Evolutionary conservation across 2,797 vertebrate species (phyloP).

Genomic region (Xiphorhynchus erythropygius): DNA sequence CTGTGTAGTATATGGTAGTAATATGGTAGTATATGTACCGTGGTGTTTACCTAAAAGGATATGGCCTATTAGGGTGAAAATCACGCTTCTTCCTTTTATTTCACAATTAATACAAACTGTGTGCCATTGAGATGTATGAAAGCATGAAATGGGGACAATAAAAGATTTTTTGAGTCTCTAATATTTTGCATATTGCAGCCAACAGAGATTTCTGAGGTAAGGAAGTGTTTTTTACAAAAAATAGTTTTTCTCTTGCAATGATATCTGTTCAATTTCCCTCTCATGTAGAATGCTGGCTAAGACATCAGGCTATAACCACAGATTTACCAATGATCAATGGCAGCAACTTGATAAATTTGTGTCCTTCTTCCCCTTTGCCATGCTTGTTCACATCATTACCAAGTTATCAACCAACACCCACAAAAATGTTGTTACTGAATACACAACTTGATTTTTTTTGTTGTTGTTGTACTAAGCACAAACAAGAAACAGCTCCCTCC

Average conservation of each 20-base stretch:
- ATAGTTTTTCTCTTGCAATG: neutral
- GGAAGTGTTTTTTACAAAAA: neutral
- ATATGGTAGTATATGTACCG: neutral
- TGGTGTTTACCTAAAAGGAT: neutral
- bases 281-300: neutral
- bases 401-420: neutral
- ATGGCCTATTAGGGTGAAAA: neutral
- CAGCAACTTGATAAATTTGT: neutral
- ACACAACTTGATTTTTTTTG: neutral
- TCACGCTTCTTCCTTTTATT: neutral
- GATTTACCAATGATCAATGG: neutral
- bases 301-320: neutral
- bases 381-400: neutral
- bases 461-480: neutral
- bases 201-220: neutral
- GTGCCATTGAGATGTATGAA: neutral
- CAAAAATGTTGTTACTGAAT: neutral
- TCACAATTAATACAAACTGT: neutral
- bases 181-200: neutral
- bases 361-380: neutral
- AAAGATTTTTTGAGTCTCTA: neutral
- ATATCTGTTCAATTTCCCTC: neutral
- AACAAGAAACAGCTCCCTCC: neutral
- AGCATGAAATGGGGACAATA: neutral
- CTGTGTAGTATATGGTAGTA: too few relatives aligned